Percentiles rank a stretch among this genome's conserved stretches.
Conservation (phyloP, 2,113 vertebrate genomes). For the Tyrannus savana region DNA sequence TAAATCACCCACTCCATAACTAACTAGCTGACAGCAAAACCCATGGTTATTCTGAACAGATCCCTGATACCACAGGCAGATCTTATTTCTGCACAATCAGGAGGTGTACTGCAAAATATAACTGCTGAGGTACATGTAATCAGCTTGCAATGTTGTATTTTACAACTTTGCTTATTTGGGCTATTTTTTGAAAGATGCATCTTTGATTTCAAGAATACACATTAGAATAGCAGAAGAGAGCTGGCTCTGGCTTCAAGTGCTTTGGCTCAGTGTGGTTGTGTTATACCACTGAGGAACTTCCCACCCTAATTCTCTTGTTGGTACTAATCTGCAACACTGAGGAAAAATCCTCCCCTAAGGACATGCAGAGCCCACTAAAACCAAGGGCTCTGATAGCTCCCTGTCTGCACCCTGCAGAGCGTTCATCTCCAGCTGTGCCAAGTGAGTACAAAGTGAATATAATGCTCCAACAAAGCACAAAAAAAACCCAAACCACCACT, state of each 20-base stretch:
- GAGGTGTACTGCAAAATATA: background rate
- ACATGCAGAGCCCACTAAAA: background rate
- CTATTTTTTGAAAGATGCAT: background rate
- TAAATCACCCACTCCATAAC: background rate
- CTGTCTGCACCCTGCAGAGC: background rate
- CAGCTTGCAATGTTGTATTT: background rate
- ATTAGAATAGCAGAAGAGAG: background rate
- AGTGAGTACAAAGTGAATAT: background rate
- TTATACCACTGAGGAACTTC: background rate
- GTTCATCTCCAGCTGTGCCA: background rate
- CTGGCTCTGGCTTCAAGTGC: background rate
- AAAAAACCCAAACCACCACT: no score
- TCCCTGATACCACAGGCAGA: background rate
- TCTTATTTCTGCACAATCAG: conserved; percentile 22
- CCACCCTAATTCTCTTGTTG: background rate
- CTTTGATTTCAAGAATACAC: background rate
- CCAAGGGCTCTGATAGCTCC: background rate
- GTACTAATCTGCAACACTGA: background rate
- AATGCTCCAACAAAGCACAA: background rate
- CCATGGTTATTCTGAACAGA: background rate
- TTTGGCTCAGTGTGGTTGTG: background rate
- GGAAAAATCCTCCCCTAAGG: background rate
- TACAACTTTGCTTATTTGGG: background rate
- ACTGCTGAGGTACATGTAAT: background rate
- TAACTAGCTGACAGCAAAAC: background rate